Evolutionary conservation across 2,888 invertebrate species (phyloP), one percentile per base, ranked within the genome.

Genomic region (Platerodrilus igneus): DNA sequence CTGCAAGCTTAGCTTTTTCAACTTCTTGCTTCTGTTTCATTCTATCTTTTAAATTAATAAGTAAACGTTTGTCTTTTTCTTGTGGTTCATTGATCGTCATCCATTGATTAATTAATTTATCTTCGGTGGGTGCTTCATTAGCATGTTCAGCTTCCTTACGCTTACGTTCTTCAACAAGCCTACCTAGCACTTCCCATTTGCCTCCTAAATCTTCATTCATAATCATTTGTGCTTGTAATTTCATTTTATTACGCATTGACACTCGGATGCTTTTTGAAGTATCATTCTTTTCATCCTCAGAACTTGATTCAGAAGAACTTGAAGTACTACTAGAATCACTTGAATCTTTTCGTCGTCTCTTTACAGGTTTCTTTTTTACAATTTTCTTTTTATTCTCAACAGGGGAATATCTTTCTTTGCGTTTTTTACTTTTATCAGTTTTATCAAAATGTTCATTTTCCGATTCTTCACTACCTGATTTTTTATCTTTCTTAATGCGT

Each of bases 181-280:
- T 67, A 55, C 73, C 74, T 57, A 57, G 62, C 50, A 61, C 67
- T 47, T 59, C 66, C 62, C 66, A 62, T 46, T 65, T 68, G n/a
- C 57, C 60, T 2, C 59, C 67, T 18, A 71, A 60, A 42, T 71
- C 68, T 42, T 71, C 68, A 39, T 70, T 68, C 47, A 71, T 58
- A 14, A 71, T 69, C 15, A 67, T 66, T 47, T 73, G 71, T 0
- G 69, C 72, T 28, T 72, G 68, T 28, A 71, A 66, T 45, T 71
- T 72, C 53, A 68, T 64, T 45, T 73, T 72, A 51, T 79, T 79
- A 21, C 79, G 71, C 81, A 81, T 81, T 1, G 78, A 73, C 1
- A 81, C 78, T 3, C 79, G 73, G 52, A 81, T 80, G 27, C 80
- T 80, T 48, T 75, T 71, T 0, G 76, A 73, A 43, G 70, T 72